Percentiles rank a stretch among this genome's conserved stretches.
Evolutionary conservation across 1,140 invertebrate genomes (phyloP).

Genomic region (Philotrypesis tridentata): DNA sequence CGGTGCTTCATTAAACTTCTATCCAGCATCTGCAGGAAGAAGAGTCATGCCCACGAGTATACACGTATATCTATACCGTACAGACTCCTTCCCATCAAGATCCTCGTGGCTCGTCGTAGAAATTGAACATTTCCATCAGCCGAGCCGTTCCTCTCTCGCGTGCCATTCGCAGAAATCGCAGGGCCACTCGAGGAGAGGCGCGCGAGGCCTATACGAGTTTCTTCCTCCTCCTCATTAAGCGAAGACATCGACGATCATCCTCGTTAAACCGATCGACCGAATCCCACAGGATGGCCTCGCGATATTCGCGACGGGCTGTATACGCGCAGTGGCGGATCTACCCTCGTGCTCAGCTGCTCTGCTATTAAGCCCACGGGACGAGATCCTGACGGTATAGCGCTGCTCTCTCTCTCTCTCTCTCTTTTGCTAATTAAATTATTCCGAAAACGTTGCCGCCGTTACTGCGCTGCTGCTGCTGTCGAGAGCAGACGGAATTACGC

Average conservation of each 20-base stretch:
- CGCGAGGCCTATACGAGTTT: background rate
- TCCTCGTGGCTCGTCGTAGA: background rate
- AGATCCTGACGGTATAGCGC: conserved; percentile 46
- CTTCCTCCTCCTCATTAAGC: conserved; percentile 31
- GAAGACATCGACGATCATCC: conserved; percentile 36
- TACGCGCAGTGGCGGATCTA: background rate
- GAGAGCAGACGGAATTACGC: conserved; percentile 13
- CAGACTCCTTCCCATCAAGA: background rate
- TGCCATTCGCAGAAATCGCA: conserved; percentile 7
- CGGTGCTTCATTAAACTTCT: background rate
- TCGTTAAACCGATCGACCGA: conserved; percentile 41
- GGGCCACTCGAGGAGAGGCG: background rate
- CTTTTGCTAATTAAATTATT: conserved; percentile 66
- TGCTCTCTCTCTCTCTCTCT: conserved; percentile 36
- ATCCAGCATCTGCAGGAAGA: background rate
- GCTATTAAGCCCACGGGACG: conserved; percentile 65
- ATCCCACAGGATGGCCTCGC: conserved; percentile 24
- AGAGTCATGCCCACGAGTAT: too few relatives aligned
- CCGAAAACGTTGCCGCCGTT: conserved; percentile 58
- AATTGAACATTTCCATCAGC: background rate
- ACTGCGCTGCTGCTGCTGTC: conserved; percentile 1
- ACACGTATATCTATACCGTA: too few relatives aligned
- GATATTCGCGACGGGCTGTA: conserved; percentile 41
- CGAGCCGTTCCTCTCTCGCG: background rate
- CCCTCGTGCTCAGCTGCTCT: background rate